Evolutionary conservation across 2,113 vertebrate genomes (phyloP), one percentile per base, ranked within the genome.

Genomic region (Xiphorhynchus elegans): DNA sequence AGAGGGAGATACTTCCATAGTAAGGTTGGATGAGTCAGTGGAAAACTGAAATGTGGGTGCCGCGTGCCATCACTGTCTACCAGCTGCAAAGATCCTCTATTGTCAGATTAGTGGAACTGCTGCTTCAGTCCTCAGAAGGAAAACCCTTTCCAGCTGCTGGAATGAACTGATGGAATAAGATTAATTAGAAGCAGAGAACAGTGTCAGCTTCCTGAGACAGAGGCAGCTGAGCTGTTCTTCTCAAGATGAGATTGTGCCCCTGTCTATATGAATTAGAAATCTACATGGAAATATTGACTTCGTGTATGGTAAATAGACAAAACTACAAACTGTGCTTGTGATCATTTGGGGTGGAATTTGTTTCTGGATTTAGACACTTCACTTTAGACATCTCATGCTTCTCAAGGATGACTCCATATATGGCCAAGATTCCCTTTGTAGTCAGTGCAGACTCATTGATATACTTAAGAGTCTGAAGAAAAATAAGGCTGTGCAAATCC

Each of bases 131-230:
- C 8, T 87, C 3, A 5, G 50, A 76, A 95, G 17, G n/a, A 87
- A 94, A 93, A 64, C 47, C 17, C n/a, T 85, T 94, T 91, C 67
- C 85, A 96, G 85, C 58, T 94, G 82, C 83, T 91, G 53, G 35
- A 75, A 93, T 52, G 66, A 96, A 46, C 21, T 76, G 74, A 76
- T 83, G n/a, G 88, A 91, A 46, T 85, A 87, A 55, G 62, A 92
- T 90, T 92, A 84, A 94, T 96, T 79, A 83, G 67, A 93, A 69
- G 23, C 59, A 90, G 82, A 73, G 40, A 93, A 80, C 11, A 85
- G 6, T 53, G 37, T 76, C 82, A 80, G 37, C 58, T 94, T 88
- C 63, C 50, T 64, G 49, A 79, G 70, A 66, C 53, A 64, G 53
- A 94, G 62, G 52, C 39, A 90, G 37, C 42, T 67, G 56, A 89